A percentile compares a stretch with the other conserved stretches of the same genome.
Conservation (phyloP, 2,888 invertebrate species). For the Dynastes grantii region DNA sequence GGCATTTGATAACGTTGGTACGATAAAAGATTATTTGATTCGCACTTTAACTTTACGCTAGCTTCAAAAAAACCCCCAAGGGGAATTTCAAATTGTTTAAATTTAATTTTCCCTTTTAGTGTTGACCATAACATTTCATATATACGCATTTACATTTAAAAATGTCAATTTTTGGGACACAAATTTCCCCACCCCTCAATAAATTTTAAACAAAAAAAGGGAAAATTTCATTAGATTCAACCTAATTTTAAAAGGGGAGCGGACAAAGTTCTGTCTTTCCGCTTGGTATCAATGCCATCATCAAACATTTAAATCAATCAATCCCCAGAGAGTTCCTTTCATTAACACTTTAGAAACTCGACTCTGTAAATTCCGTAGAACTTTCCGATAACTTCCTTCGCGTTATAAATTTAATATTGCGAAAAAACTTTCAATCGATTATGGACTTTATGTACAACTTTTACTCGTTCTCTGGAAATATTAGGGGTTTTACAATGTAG, state of each 20-base stretch:
- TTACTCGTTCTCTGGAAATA: not conserved
- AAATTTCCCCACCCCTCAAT: too few relatives aligned
- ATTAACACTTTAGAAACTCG: conserved; percentile 48
- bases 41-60: too few relatives aligned
- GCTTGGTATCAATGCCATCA: conserved; percentile 57
- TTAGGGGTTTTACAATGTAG: not conserved
- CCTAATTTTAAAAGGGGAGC: conserved; percentile 1
- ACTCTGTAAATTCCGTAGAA: conserved; percentile 33
- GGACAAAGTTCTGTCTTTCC: conserved; percentile 15
- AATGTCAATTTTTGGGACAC: too few relatives aligned
- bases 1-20: too few relatives aligned
- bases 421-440: conserved; percentile 18
- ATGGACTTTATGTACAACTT: not conserved
- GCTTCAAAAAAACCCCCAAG: too few relatives aligned
- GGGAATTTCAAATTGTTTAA: too few relatives aligned
- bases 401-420: conserved; percentile 46
- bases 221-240: conserved; percentile 37
- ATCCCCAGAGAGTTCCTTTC: conserved; percentile 52
- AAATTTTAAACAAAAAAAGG: conserved; percentile 36
- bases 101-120: too few relatives aligned
- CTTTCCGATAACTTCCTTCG: conserved; percentile 41
- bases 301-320: conserved; percentile 60
- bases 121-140: not conserved
- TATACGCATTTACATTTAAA: not conserved
- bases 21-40: too few relatives aligned